Base-by-base conservation (phyloP, 2,113 vertebrate species). In the Rhinogobius similis region DNA sequence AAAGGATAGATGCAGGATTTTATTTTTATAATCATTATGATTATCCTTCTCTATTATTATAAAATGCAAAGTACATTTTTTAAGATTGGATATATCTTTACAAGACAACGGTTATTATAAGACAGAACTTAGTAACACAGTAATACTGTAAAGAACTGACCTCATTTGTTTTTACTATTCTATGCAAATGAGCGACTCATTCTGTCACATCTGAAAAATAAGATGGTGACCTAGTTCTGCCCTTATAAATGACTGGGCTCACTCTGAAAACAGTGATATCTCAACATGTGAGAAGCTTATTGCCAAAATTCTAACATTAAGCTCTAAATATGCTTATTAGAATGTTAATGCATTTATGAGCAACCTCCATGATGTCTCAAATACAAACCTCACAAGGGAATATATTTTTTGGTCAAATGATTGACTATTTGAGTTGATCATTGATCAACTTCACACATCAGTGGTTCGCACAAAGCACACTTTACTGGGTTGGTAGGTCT, bases 141-240 rank as follows among this genome's bases (percentile, higher is more conserved):
- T 27, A 26, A 20, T 14, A 36, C 58, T 36, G 58, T 36, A 23
- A 62, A 4, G 29, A 20, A 13, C 18, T 4, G 2, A 24, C 9
- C 13, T n/a, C 36, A 3, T 52, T 67, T 53, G 16, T 63, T 63
- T 63, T 63, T 43, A 63, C 39, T 63, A 24, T 63, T 63, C 11
- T 63, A 63, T 63, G 62, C 38, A 63, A 63, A 63, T 43, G n/a
- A 63, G 62, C 38, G 14, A 5, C 10, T 73, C 23, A 55, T 62
- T 44, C 13, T 67, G n/a, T 20, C 14, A 70, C 16, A 12, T 73
- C 24, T 29, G 43, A 61, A 23, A 50, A 52, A 73, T 62, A 5
- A 39, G 29, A 16, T 5, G 38, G 38, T 63, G 62, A 63, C 62
- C 62, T 63, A 63, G n/a, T 63, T 63, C 62, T 4, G 39, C n/a